Conservation (phyloP, 2,113 vertebrate species). For the Erythrocercus mccallii region DNA sequence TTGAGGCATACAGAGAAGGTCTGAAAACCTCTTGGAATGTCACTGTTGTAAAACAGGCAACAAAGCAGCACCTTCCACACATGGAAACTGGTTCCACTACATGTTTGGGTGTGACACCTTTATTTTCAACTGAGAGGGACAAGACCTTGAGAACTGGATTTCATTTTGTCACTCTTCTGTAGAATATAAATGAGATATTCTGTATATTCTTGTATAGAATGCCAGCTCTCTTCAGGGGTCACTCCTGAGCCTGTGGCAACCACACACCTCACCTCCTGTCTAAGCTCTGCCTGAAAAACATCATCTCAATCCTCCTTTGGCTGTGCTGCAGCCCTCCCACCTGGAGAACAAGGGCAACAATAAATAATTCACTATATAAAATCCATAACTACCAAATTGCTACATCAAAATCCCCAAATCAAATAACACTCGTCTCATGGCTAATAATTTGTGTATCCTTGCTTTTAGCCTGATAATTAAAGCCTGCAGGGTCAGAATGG, state of each 20-base stretch:
- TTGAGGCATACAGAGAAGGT: background rate
- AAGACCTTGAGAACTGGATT: background rate
- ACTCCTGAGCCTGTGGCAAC: rapidly evolving
- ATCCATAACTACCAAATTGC: background rate
- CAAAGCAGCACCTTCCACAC: background rate
- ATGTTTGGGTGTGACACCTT: rapidly evolving
- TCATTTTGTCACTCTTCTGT: rapidly evolving
- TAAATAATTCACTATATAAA: background rate
- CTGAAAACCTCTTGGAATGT: background rate
- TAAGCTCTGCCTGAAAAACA: background rate
- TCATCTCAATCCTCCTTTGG: background rate
- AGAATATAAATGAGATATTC: background rate
- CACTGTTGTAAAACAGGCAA: background rate
- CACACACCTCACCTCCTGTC: background rate
- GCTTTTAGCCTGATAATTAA: background rate
- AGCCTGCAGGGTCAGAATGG: background rate
- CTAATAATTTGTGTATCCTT: background rate
- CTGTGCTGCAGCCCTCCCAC: background rate
- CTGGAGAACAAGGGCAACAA: background rate
- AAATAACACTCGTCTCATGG: background rate
- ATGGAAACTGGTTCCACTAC: rapidly evolving
- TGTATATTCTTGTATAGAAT: background rate
- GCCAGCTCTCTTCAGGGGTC: background rate
- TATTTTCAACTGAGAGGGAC: background rate
- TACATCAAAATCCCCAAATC: background rate